Conservation (phyloP, 2,888 invertebrate species). For the Andrena praecox region DNA sequence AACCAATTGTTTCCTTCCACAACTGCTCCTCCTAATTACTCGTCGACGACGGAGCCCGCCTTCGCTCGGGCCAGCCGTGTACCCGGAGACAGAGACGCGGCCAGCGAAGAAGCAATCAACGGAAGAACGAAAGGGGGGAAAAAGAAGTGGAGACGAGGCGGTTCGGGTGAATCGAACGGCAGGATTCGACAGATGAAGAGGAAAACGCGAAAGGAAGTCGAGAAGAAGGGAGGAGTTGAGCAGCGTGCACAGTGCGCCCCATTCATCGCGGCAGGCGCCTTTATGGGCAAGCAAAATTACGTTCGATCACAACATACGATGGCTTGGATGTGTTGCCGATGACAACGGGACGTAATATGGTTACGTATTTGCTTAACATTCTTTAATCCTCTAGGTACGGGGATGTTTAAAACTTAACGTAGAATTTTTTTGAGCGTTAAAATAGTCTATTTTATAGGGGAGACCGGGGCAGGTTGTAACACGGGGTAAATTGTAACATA, state of each 20-base stretch:
- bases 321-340: slow-evolving; percentile 34
- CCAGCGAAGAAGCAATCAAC: slow-evolving; percentile 69
- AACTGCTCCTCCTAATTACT: slow-evolving; percentile 72
- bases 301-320: slow-evolving; percentile 25
- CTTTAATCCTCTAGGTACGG: too few relatives aligned
- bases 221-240: neutral
- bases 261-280: slow-evolving; percentile 31
- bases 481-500: too few relatives aligned
- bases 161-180: slow-evolving; percentile 49
- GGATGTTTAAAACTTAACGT: too few relatives aligned
- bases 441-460: too few relatives aligned
- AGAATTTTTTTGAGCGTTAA: too few relatives aligned
- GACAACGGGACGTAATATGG: slow-evolving; percentile 7
- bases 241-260: slow-evolving; percentile 22
- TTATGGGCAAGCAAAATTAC: slow-evolving; percentile 41
- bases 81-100: slow-evolving; percentile 47
- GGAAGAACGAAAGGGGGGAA: slow-evolving; percentile 27
- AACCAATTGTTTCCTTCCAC: slow-evolving; percentile 72
- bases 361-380: neutral
- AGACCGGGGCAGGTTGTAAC: too few relatives aligned
- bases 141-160: neutral
- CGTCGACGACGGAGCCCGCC: slow-evolving; percentile 55
- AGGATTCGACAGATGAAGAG: slow-evolving; percentile 46
- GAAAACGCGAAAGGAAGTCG: slow-evolving; percentile 24
- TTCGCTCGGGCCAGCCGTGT: slow-evolving; percentile 40